Evolutionary conservation across 2,888 invertebrate genomes (phyloP).

Genomic region (Liodrosophila aerea): DNA sequence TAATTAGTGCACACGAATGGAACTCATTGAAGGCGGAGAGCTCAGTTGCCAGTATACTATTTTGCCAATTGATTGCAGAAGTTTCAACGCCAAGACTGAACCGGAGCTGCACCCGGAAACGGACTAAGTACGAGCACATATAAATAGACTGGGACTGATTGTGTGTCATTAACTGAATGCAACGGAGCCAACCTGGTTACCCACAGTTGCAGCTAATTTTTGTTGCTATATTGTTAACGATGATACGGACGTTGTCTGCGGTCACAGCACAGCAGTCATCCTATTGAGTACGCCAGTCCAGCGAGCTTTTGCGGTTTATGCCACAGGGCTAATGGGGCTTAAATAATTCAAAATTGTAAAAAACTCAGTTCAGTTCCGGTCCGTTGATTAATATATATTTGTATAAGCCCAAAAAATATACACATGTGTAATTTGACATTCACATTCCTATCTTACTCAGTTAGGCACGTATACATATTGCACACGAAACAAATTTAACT

Average conservation of each 20-base stretch:
- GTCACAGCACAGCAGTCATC: slow-evolving; percentile 17
- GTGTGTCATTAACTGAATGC: slow-evolving; percentile 70
- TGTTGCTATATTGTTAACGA: slow-evolving; percentile 11
- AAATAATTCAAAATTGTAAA: slow-evolving; percentile 53
- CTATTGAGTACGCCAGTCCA: slow-evolving; percentile 28
- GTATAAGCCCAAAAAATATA: slow-evolving; percentile 10
- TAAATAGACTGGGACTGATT: slow-evolving; percentile 52
- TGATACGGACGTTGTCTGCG: slow-evolving; percentile 35
- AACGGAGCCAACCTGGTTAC: slow-evolving; percentile 32
- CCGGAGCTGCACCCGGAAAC: slow-evolving; percentile 28
- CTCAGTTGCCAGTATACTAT: slow-evolving; percentile 51
- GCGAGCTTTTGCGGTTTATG: slow-evolving; percentile 64
- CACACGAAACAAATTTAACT: slow-evolving; percentile 11
- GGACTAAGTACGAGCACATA: slow-evolving; percentile 25
- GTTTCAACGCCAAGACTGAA: slow-evolving; percentile 43
- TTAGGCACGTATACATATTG: slow-evolving; percentile 25
- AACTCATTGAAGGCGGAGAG: slow-evolving; percentile 23
- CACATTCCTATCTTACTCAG: slow-evolving; percentile 8
- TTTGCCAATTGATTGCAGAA: slow-evolving; percentile 79
- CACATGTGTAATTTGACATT: slow-evolving; percentile 5
- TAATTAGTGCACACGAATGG: slow-evolving; percentile 77
- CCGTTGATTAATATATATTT: neutral
- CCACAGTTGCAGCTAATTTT: slow-evolving; percentile 46
- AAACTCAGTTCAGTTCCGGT: slow-evolving; percentile 3
- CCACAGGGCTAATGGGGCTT: slow-evolving; percentile 51